Percentiles rank a stretch among this genome's conserved stretches.
Conservation (phyloP, 2,888 invertebrate species). For the Parnassius mnemosyne region DNA sequence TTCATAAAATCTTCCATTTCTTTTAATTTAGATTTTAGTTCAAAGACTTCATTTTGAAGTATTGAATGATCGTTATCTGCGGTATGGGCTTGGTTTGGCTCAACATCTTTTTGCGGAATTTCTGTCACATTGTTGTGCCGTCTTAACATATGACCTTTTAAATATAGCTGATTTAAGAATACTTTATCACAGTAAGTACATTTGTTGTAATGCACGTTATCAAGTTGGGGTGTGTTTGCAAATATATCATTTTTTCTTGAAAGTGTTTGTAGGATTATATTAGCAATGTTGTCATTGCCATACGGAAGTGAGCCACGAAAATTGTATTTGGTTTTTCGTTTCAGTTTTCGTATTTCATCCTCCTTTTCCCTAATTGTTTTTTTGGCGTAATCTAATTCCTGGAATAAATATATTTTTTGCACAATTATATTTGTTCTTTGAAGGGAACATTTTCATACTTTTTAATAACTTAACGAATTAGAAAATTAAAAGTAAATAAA, state of each 20-base stretch:
- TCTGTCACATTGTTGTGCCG: slow-evolving; percentile 72
- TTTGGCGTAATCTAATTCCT: slow-evolving; percentile 79
- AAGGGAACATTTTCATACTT: too few relatives aligned
- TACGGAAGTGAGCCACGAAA: slow-evolving; percentile 57
- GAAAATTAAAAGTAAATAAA: background rate
- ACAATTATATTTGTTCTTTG: too few relatives aligned
- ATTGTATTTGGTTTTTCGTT: slow-evolving; percentile 65
- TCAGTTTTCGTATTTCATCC: slow-evolving; percentile 74
- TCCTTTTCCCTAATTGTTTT: slow-evolving; percentile 69
- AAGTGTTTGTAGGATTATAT: slow-evolving; percentile 69
- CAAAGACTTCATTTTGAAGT: slow-evolving; percentile 69
- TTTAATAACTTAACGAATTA: background rate
- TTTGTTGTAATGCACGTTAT: slow-evolving; percentile 72
- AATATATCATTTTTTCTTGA: slow-evolving; percentile 62
- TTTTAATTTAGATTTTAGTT: slow-evolving; percentile 70
- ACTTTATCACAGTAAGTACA: slow-evolving; percentile 85
- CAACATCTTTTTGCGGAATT: slow-evolving; percentile 53
- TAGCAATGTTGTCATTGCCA: slow-evolving; percentile 70
- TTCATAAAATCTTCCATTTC: slow-evolving; percentile 63
- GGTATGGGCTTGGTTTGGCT: slow-evolving; percentile 31
- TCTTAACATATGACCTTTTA: slow-evolving; percentile 82
- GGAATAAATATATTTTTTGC: slow-evolving; percentile 37
- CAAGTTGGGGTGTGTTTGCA: slow-evolving; percentile 48
- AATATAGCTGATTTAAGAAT: slow-evolving; percentile 83
- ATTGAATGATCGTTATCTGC: slow-evolving; percentile 79